Evolutionary conservation across 1,140 invertebrate genomes (phyloP), one percentile per base, ranked within the genome.

Genomic region (Aleiodes sp.): DNA sequence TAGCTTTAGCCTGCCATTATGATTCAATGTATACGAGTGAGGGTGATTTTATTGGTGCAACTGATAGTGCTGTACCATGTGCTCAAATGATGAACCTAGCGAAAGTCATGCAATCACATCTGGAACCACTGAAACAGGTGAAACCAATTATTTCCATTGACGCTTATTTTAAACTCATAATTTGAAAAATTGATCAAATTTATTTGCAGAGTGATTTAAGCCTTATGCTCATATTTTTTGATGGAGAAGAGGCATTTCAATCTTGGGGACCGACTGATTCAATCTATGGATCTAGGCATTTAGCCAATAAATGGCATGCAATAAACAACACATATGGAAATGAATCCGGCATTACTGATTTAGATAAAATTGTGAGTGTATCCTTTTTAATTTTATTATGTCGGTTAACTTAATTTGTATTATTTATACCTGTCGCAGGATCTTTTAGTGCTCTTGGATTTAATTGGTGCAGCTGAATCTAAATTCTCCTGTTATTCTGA

Each of bases 31-130:
- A 93, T 78, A 92, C 91, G 60, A 86, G 87, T 71, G 88, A 92
- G 71, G 86, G 88, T 70, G 86, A 89, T 7, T 99, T 99, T 88
- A 84, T 98, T 66, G 97, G 94, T 78, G 98, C 98, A 1, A 98
- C 92, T 0, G 98, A 99, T 81, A 99, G 97, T 16, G 98, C 98
- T 4, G 96, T 99, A 4, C 98, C 98, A 0, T 99, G 98, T 86
- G 93, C 96, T 7, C 96, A 99, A 91, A 87, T 99, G 83, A 87
- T 99, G 1, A 94, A 98, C 80, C 80, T 98, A 21, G 97, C 96
- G 1, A 88, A 90, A 73, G 90, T 93, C 52, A 88, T 99, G 84
- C 76, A 89, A 4, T 76, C 83, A 52, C 82, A 91, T 61, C 82
- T 95, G 6, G 65, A 88, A 12, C 74, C 81, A 46, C 75, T 88